phyloP scores from a whole-genome alignment of 1,140 invertebrate genomes.

The Drosophila arawakana region DNA sequence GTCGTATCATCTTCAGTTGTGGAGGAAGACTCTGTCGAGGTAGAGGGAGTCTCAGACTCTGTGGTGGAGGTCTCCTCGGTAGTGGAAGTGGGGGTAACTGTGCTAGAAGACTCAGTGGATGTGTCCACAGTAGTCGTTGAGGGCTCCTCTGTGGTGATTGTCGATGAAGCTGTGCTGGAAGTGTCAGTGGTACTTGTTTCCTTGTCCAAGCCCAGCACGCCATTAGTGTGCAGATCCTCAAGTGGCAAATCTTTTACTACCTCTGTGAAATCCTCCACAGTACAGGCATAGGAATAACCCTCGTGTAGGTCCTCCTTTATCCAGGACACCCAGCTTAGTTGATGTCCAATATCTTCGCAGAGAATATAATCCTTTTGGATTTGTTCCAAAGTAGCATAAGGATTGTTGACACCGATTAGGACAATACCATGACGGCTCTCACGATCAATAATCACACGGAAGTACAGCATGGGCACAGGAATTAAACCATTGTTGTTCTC shows the following conservation, averaged over 20 bases:
- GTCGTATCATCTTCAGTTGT: background rate
- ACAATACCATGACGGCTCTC: conserved; percentile 85
- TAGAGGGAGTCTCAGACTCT: background rate
- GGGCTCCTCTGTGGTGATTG: background rate
- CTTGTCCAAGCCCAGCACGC: conserved; percentile 68
- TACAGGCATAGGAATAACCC: conserved; percentile 89
- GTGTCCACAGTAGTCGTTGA: background rate
- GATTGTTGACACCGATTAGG: conserved; percentile 87
- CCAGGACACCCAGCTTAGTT: conserved; percentile 86
- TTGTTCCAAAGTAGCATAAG: conserved; percentile 83
- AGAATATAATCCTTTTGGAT: conserved; percentile 84
- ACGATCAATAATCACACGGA: conserved; percentile 86
- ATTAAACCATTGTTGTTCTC: conserved; percentile 82
- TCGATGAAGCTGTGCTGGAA: conserved; percentile 23
- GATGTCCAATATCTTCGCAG: conserved; percentile 85
- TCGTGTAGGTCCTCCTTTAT: conserved; percentile 84
- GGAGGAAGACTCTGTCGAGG: background rate
- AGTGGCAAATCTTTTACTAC: conserved; percentile 84
- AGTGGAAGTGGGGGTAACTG: background rate
- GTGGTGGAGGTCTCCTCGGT: background rate
- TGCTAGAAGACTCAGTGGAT: background rate
- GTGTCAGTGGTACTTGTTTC: conserved; percentile 29
- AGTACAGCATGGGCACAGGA: conserved; percentile 86
- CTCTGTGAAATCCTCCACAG: conserved; percentile 86
- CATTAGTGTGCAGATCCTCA: conserved; percentile 70